Conservation (phyloP, 1,140 invertebrate genomes). For the Archegozetes longisetosus region DNA sequence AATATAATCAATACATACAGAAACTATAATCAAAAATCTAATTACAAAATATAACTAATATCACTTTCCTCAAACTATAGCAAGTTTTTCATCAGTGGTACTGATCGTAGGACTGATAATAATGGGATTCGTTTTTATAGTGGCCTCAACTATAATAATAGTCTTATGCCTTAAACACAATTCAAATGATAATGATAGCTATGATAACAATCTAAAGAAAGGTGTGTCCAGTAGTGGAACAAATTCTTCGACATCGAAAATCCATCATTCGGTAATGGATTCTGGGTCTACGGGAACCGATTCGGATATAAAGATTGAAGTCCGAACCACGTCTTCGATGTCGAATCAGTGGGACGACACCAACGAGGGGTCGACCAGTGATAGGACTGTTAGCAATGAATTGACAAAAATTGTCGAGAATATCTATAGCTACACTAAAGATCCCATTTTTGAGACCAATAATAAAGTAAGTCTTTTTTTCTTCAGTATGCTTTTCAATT, state of each 20-base stretch:
- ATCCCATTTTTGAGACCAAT: no score
- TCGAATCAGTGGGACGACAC: conserved; percentile 38
- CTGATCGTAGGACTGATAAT: conserved; percentile 44
- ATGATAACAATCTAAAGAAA: neutral
- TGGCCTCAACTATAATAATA: conserved; percentile 44
- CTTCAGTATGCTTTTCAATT: no score
- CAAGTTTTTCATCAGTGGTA: conserved; percentile 45
- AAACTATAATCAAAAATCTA: no score
- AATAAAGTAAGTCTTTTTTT: no score
- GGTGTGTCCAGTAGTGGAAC: neutral
- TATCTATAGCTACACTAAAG: conserved; percentile 62
- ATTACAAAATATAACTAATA: no score
- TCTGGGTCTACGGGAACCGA: conserved; percentile 58
- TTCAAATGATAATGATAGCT: conserved; percentile 3
- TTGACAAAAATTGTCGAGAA: conserved; percentile 30
- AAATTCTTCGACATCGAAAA: neutral
- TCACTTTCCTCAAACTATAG: conserved; percentile 26
- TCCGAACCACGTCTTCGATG: conserved; percentile 61
- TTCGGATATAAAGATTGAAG: conserved; percentile 72
- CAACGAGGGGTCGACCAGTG: conserved; percentile 29
- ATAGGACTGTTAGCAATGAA: conserved; percentile 32
- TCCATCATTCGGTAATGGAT: conserved; percentile 26
- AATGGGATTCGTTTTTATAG: conserved; percentile 44
- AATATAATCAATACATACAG: no score
- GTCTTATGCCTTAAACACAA: conserved; percentile 43